A percentile compares a stretch with the other conserved stretches of the same genome.
Conservation (phyloP, 37 sponge, comb jelly and placozoan genomes). For the Amphimedon queenslandica region DNA sequence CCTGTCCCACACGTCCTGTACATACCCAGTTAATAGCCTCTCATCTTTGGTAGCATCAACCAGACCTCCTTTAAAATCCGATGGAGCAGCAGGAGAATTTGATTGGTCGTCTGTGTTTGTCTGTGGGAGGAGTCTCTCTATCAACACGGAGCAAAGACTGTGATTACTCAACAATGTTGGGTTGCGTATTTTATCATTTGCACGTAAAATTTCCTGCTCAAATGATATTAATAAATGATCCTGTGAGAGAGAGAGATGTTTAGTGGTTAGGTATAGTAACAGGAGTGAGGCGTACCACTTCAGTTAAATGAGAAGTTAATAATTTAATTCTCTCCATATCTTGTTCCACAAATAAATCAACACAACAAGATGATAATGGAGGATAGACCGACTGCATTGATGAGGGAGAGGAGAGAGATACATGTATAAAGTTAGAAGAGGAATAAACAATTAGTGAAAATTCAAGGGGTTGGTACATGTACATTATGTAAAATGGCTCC, state of each 20-base stretch:
- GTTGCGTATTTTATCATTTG: constrained; percentile 37
- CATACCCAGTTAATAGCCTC: constrained; percentile 44
- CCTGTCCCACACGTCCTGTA: constrained; percentile 79
- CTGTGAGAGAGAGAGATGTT: too few relatives aligned
- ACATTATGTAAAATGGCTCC: too few relatives aligned
- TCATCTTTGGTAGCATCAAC: neutral
- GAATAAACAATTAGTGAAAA: too few relatives aligned
- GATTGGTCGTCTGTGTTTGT: neutral
- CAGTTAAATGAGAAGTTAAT: constrained; percentile 27
- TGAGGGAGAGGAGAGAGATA: too few relatives aligned
- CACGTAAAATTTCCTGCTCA: constrained; percentile 55
- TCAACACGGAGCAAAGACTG: constrained; percentile 50
- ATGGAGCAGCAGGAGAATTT: neutral
- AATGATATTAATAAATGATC: constrained; percentile 51
- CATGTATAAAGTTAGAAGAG: too few relatives aligned
- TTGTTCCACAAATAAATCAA: constrained; percentile 51
- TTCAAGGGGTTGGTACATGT: too few relatives aligned
- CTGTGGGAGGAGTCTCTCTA: constrained; percentile 33
- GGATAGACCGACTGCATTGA: constrained; percentile 26
- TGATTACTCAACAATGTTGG: constrained; percentile 13
- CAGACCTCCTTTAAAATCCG: neutral
- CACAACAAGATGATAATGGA: constrained; percentile 13
- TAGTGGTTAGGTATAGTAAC: too few relatives aligned
- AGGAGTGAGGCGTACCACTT: too few relatives aligned
- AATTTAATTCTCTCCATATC: constrained; percentile 38